These are phyloP conservation scores for Diacarnus erythraeanus DNA, from an alignment of 37 sponge, comb jelly and placozoan genomes.

Conservation along the genomic window DNA sequence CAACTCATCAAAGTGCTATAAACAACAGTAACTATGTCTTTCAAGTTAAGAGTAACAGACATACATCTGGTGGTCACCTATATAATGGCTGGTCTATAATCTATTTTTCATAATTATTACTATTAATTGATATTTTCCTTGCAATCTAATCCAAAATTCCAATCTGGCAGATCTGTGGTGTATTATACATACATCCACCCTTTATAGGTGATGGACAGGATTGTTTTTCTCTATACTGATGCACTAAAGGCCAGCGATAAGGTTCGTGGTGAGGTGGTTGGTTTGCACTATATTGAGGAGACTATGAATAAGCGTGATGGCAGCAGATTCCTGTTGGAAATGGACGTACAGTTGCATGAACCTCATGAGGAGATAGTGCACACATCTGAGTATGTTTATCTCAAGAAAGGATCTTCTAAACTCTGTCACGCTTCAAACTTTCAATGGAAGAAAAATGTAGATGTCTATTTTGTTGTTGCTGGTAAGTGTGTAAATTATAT, in stretches of 20 bases:
- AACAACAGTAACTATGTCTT: no score
- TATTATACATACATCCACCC: no score
- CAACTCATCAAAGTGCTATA: no score
- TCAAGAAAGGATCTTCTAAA: neutral
- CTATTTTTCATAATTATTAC: no score
- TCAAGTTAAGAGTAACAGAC: no score
- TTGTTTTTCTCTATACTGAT: constrained; percentile 31
- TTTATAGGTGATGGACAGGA: constrained; percentile 2
- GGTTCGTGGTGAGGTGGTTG: constrained; percentile 20
- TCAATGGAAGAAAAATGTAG: constrained; percentile 53
- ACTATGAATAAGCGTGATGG: constrained; percentile 31
- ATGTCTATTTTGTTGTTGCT: constrained; percentile 60
- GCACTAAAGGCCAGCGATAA: constrained; percentile 15
- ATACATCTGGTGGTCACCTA: no score
- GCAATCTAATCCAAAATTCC: no score
- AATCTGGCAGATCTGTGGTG: no score
- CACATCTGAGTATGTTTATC: constrained; percentile 69
- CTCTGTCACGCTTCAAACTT: constrained; percentile 52
- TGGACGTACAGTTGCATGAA: constrained; percentile 20
- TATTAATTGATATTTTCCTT: no score
- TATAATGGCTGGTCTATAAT: no score
- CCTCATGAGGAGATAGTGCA: constrained; percentile 4
- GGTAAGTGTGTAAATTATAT: constrained; percentile 25
- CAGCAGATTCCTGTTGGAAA: constrained; percentile 37
- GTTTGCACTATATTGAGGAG: constrained; percentile 24